A percentile compares a stretch with the other conserved stretches of the same genome.
Conservation (phyloP, 1,140 invertebrate genomes). For the Papilio machaon region DNA sequence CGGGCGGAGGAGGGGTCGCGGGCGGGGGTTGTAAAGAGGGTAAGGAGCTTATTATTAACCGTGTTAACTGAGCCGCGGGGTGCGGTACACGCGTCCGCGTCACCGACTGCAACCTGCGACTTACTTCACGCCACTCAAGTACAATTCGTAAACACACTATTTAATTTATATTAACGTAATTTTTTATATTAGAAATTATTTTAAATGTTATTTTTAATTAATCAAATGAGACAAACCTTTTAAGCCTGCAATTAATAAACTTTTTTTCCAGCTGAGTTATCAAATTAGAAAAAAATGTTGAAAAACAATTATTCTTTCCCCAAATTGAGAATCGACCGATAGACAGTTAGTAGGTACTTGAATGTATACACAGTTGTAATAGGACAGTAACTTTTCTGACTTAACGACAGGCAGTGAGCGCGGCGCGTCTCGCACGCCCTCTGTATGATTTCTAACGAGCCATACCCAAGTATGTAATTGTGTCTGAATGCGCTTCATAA, state of each 20-base stretch:
- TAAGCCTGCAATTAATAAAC: too few relatives aligned
- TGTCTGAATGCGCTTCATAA: conserved; percentile 57
- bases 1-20: conserved; percentile 52
- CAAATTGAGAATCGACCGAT: background rate
- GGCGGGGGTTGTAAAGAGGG: conserved; percentile 47
- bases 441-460: conserved; percentile 59
- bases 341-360: background rate
- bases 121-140: background rate
- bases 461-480: conserved; percentile 62
- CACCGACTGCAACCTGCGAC: background rate
- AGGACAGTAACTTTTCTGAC: background rate
- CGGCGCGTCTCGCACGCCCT: conserved; percentile 38
- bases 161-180: too few relatives aligned
- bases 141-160: background rate
- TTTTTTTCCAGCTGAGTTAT: too few relatives aligned
- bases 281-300: too few relatives aligned
- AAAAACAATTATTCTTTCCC: background rate
- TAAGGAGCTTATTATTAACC: conserved; percentile 79
- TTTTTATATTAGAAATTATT: too few relatives aligned
- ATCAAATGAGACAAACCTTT: too few relatives aligned
- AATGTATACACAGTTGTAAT: background rate
- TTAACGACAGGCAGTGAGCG: background rate
- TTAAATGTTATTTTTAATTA: too few relatives aligned
- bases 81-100: conserved; percentile 16
- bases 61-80: conserved; percentile 62